A percentile compares a stretch with the other conserved stretches of the same genome.
These are phyloP conservation scores for Centropristis striata DNA, from an alignment of 2,113 vertebrate species.

Conservation along the genomic window DNA sequence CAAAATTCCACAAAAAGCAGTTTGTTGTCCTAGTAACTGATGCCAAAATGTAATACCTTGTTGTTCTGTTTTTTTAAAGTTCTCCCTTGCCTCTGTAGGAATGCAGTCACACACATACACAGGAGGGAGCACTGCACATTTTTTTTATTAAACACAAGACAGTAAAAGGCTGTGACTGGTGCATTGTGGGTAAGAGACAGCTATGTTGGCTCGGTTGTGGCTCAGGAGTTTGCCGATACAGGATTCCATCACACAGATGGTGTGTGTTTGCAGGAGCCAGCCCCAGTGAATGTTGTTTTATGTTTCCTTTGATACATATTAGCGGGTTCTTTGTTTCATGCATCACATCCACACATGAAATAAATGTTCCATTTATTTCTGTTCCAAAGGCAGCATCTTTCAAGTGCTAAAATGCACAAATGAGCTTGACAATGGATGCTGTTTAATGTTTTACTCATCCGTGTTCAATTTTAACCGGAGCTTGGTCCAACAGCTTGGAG, in stretches of 20 bases:
- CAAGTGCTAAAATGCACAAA: constrained; percentile 35
- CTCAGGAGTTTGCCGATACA: constrained; percentile 2
- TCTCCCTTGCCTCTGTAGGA: not conserved
- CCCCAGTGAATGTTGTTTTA: constrained; percentile 43
- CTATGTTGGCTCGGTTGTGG: not conserved
- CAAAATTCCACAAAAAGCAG: not conserved
- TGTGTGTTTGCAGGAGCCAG: constrained; percentile 42
- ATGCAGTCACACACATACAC: not conserved
- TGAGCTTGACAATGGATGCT: constrained; percentile 19
- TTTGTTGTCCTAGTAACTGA: not conserved
- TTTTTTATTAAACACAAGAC: not conserved
- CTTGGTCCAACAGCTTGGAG: constrained; percentile 10
- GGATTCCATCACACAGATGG: constrained; percentile 44
- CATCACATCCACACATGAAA: constrained; percentile 35
- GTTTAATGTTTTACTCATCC: constrained; percentile 30
- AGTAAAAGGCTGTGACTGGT: constrained; percentile 1
- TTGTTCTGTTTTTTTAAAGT: not conserved
- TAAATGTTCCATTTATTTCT: constrained; percentile 20
- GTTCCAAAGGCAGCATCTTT: constrained; percentile 31
- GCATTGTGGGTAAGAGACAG: constrained; percentile 35
- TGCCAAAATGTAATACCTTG: not conserved
- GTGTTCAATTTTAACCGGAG: not conserved
- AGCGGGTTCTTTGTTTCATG: constrained; percentile 22
- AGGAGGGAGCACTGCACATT: not conserved
- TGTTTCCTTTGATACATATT: constrained; percentile 57